Percentiles rank a stretch among this genome's conserved stretches.
phyloP scores from a whole-genome alignment of 37 sponge, comb jelly and placozoan species.

The Axinella damicornis region DNA sequence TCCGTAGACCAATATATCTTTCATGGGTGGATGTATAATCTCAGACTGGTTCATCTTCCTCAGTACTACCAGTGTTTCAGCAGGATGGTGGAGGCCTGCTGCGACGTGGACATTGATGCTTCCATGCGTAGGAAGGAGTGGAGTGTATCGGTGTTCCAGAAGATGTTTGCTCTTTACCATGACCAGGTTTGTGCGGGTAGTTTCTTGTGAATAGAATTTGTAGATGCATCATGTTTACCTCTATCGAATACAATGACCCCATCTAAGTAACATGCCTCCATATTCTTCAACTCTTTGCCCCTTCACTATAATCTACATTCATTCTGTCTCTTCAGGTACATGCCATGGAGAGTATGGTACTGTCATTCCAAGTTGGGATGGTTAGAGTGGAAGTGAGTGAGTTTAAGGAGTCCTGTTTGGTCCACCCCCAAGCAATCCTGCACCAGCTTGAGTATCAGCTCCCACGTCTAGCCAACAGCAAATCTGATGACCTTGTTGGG shows the following conservation, averaged over 20 bases:
- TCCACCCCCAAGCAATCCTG: constrained; percentile 53
- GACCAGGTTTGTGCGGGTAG: constrained; percentile 58
- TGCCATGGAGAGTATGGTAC: constrained; percentile 60
- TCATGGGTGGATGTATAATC: no score
- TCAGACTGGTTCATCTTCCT: no score
- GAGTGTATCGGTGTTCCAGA: constrained; percentile 58
- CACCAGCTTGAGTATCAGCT: constrained; percentile 49
- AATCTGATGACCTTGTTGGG: constrained; percentile 32
- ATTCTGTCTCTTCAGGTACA: constrained; percentile 12
- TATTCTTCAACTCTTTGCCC: no score
- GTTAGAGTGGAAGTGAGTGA: constrained; percentile 38
- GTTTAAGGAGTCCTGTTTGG: constrained; percentile 54
- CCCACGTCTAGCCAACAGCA: constrained; percentile 37
- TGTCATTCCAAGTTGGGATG: constrained; percentile 53
- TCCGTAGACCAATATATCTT: no score
- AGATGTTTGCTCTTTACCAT: constrained; percentile 47
- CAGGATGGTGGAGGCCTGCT: constrained; percentile 61
- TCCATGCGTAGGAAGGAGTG: constrained; percentile 38
- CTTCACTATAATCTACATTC: no score
- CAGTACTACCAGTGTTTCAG: constrained; percentile 48
- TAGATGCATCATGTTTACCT: no score
- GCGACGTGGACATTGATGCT: constrained; percentile 19
- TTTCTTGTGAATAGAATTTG: no score
- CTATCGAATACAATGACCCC: no score
- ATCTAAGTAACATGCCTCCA: no score